Evolutionary conservation across 2,113 vertebrate genomes (phyloP).

Genomic region (Vombatus ursinus): DNA sequence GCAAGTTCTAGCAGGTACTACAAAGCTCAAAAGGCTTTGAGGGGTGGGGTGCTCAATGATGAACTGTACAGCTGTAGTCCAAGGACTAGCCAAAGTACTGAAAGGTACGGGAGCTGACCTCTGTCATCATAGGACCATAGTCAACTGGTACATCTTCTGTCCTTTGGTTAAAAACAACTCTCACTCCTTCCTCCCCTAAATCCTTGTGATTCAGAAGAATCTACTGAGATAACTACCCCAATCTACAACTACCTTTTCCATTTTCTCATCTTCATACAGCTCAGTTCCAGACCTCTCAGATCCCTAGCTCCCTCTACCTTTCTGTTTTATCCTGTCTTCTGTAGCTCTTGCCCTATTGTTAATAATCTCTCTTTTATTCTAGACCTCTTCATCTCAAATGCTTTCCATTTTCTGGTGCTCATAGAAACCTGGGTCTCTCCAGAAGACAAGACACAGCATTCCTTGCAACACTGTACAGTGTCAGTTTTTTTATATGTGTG

Average conservation of each 20-base stretch:
- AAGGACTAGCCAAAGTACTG: no score
- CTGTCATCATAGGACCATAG: not conserved
- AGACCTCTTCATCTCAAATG: not conserved
- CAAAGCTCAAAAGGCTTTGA: not conserved
- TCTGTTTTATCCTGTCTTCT: not conserved
- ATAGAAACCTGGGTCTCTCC: not conserved
- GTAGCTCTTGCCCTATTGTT: no score
- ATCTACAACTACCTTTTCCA: not conserved
- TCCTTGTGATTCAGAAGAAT: not conserved
- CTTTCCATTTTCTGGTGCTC: not conserved
- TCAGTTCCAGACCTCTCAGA: not conserved
- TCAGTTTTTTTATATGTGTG: no score
- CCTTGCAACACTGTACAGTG: no score
- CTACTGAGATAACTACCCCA: not conserved
- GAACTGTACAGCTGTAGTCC: not conserved
- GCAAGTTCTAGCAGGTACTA: not conserved
- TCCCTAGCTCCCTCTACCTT: not conserved
- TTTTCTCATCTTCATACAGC: not conserved
- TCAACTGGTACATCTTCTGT: not conserved
- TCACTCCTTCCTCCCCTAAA: not conserved
- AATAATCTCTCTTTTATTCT: not conserved
- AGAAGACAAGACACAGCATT: not conserved
- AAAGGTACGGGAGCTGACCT: not conserved
- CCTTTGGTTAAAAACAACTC: not conserved
- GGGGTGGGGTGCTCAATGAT: not conserved